These are phyloP conservation scores for Enteromius treurensis DNA, from an alignment of 2,797 vertebrate species.

Conservation along the genomic window DNA sequence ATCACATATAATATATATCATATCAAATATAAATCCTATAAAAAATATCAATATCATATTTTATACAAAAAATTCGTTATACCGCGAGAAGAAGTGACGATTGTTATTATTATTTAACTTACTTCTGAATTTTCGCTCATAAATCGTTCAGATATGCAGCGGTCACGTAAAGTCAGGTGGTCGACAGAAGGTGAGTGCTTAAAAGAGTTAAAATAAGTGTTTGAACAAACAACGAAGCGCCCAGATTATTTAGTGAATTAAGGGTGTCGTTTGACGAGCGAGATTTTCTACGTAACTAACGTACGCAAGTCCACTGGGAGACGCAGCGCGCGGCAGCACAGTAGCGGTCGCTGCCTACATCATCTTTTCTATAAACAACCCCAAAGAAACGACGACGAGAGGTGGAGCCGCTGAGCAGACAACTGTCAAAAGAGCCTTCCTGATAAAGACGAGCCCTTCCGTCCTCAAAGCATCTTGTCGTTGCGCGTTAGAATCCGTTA, in stretches of 20 bases:
- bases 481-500: background rate
- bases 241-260: background rate
- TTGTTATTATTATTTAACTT: conserved; percentile 16
- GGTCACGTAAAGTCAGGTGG: background rate
- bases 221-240: background rate
- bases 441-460: conserved; percentile 29
- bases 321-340: background rate
- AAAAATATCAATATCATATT: background rate
- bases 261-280: background rate
- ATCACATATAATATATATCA: too few relatives aligned
- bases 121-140: conserved; percentile 10
- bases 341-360: background rate
- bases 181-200: conserved; percentile 12
- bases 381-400: conserved; percentile 7
- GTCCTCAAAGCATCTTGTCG: conserved; percentile 31
- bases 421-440: conserved; percentile 51
- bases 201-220: background rate
- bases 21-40: too few relatives aligned
- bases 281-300: background rate
- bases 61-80: background rate
- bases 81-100: background rate
- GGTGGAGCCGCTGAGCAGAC: conserved; percentile 25
- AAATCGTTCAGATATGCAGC: background rate
- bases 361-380: conserved; percentile 27
- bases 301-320: background rate